Evolutionary conservation across 2,888 invertebrate genomes (phyloP).

Genomic region (Hypercompe scribonia): DNA sequence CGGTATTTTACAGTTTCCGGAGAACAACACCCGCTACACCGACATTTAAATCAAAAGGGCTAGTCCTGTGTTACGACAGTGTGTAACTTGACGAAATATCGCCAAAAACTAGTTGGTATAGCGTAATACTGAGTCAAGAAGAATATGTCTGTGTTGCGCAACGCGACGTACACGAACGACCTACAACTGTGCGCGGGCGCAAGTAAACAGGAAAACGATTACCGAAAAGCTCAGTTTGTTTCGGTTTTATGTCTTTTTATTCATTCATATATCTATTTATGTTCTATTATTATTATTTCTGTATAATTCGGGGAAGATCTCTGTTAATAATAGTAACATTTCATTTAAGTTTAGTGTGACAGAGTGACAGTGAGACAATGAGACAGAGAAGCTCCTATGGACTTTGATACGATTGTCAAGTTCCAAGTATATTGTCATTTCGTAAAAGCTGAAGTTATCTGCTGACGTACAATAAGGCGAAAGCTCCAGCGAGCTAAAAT

Average conservation of each 20-base stretch:
- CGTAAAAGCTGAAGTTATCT: constrained; percentile 40
- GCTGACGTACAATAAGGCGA: constrained; percentile 37
- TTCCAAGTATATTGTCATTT: constrained; percentile 37
- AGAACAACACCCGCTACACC: constrained; percentile 35
- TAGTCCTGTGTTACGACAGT: constrained; percentile 23
- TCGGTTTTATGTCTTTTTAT: constrained; percentile 48
- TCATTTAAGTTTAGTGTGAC: constrained; percentile 30
- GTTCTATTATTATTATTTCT: constrained; percentile 16
- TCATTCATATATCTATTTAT: constrained; percentile 28
- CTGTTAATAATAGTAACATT: constrained; percentile 3
- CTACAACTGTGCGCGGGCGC: constrained; percentile 51
- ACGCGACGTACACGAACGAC: constrained; percentile 43
- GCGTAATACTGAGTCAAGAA: constrained; percentile 46
- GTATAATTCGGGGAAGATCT: background rate
- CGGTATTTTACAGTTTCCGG: constrained; percentile 69
- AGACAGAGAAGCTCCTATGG: constrained; percentile 15
- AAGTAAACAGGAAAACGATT: constrained; percentile 63
- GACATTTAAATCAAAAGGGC: constrained; percentile 32
- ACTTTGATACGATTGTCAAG: constrained; percentile 27
- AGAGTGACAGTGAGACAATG: too few species aligned
- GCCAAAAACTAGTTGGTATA: constrained; percentile 51
- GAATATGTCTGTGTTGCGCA: constrained; percentile 54
- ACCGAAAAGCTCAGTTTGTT: constrained; percentile 39
- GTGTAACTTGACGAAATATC: constrained; percentile 18
- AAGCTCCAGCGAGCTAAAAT: constrained; percentile 39